Conservation (phyloP, 2,888 invertebrate species). For the Cordilura impudica region DNA sequence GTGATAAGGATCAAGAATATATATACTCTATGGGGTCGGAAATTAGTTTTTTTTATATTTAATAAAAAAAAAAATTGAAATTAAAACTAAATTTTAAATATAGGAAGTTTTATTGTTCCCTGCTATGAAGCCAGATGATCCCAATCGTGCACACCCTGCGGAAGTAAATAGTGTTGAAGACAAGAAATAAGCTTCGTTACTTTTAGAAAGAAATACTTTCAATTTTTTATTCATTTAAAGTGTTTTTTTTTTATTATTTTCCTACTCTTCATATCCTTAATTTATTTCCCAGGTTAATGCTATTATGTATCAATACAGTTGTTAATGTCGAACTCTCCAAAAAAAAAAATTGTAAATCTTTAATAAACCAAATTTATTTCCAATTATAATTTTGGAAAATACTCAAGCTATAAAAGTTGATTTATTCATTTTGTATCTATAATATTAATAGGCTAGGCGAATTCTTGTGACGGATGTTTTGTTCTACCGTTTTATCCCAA, state of each 20-base stretch:
- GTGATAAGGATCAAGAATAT: too few species aligned
- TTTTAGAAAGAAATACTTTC: conserved; percentile 1
- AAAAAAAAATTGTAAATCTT: conserved; percentile 1
- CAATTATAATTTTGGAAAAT: conserved; percentile 4
- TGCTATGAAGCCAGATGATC: conserved; percentile 96
- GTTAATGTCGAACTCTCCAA: background rate
- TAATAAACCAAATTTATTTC: background rate
- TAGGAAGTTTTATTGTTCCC: conserved; percentile 99
- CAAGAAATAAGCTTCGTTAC: conserved; percentile 12
- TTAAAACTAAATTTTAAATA: conserved; percentile 64
- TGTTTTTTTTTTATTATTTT: background rate
- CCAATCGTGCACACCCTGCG: conserved; percentile 69
- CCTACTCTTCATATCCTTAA: background rate
- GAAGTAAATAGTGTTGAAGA: conserved; percentile 52
- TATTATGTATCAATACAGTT: background rate
- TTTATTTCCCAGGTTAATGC: conserved; percentile 9
- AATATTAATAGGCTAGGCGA: too few species aligned
- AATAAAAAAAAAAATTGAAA: conserved; percentile 5
- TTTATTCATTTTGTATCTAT: too few species aligned
- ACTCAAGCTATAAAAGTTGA: background rate
- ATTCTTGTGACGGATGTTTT: too few species aligned
- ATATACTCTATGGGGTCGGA: too few species aligned
- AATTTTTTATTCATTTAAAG: conserved; percentile 29
- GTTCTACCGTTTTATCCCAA: too few species aligned
- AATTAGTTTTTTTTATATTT: too few species aligned